These are phyloP conservation scores for Trichogramma pretiosum DNA, from an alignment of 1,140 invertebrate genomes.

Conservation along the genomic window DNA sequence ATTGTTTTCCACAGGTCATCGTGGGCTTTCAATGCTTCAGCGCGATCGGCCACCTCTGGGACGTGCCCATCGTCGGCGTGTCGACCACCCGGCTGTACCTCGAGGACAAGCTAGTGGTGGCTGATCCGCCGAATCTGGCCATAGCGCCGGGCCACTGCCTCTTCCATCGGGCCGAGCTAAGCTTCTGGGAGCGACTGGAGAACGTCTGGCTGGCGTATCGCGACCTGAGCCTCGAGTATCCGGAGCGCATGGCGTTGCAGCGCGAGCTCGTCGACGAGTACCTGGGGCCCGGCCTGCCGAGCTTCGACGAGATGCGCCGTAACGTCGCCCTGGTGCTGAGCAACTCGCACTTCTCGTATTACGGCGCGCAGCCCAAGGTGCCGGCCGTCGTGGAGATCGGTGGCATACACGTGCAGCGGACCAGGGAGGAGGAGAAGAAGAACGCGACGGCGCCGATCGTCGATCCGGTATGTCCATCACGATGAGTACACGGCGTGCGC, in stretches of 20 bases:
- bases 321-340: neutral
- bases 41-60: constrained; percentile 48
- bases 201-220: neutral
- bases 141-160: constrained; percentile 48
- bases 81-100: constrained; percentile 50
- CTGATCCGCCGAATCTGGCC: constrained; percentile 50
- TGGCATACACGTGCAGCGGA: too few species aligned
- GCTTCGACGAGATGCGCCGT: neutral
- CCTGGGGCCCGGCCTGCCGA: neutral
- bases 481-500: neutral
- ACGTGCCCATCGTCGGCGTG: constrained; percentile 50
- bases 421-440: too few species aligned
- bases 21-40: constrained; percentile 30
- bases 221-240: neutral
- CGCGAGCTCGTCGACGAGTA: too few species aligned
- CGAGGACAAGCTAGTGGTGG: constrained; percentile 52
- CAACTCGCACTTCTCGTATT: neutral
- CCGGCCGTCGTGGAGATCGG: neutral
- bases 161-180: neutral
- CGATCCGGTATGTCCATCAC: neutral
- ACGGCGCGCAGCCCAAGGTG: neutral
- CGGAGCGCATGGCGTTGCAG: neutral
- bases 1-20: neutral
- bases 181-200: constrained; percentile 1
- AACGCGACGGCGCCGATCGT: neutral